Evolutionary conservation across 2,888 invertebrate genomes (phyloP).

Genomic region (Ichneumoninae sp.): DNA sequence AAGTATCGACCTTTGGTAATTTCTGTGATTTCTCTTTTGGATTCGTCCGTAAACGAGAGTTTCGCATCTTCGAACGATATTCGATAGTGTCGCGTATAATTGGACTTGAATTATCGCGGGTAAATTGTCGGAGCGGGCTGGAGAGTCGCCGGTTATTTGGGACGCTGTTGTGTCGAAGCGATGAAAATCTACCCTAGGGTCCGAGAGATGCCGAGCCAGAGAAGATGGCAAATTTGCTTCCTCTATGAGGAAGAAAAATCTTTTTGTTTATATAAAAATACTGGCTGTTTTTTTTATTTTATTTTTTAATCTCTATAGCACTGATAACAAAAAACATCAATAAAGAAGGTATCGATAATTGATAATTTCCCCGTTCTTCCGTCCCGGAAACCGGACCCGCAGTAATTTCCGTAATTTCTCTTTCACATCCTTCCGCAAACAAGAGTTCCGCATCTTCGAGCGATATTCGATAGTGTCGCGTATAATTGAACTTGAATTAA

Average conservation of each 20-base stretch:
- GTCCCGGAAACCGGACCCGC: too few species aligned
- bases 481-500: constrained; percentile 13
- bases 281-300: not conserved
- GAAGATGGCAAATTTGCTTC: not conserved
- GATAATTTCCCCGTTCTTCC: too few species aligned
- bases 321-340: not conserved
- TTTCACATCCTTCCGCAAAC: not conserved
- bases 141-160: not conserved
- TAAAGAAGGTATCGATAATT: too few species aligned
- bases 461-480: not conserved
- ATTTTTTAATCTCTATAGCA: not conserved
- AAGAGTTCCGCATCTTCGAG: too few species aligned
- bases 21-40: not conserved
- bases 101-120: constrained; percentile 8
- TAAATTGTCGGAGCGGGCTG: constrained; percentile 5
- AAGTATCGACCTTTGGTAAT: not conserved
- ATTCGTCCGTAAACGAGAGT: not conserved
- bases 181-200: not conserved
- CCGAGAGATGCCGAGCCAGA: not conserved
- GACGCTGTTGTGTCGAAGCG: not conserved
- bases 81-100: not conserved
- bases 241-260: not conserved
- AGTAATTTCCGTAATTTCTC: not conserved
- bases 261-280: too few species aligned
- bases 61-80: not conserved